These are phyloP conservation scores for Temnothorax nylanderi DNA, from an alignment of 1,140 invertebrate species.

Conservation along the genomic window DNA sequence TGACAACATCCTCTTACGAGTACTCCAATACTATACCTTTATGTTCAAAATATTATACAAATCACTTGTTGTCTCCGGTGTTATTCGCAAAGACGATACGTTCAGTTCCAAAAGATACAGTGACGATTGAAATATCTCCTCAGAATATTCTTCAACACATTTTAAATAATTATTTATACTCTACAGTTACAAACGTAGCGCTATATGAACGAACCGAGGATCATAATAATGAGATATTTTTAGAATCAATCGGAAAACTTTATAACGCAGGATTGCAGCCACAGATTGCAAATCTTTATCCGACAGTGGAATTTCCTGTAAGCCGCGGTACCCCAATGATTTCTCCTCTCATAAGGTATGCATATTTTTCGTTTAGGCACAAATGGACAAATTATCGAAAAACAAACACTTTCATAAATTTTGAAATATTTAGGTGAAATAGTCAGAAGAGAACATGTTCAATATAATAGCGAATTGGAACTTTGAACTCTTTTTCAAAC, in stretches of 20 bases:
- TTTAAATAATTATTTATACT: constrained; percentile 86
- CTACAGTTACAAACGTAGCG: constrained; percentile 89
- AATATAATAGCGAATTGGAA: too few species aligned
- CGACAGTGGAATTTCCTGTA: constrained; percentile 89
- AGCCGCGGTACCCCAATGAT: constrained; percentile 86
- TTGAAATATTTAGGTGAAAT: too few species aligned
- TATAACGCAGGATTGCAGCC: constrained; percentile 89
- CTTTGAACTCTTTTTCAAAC: too few species aligned
- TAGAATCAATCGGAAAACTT: constrained; percentile 91
- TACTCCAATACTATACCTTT: constrained; percentile 90
- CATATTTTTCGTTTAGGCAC: background rate
- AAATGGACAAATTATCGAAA: too few species aligned
- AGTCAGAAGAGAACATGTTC: too few species aligned
- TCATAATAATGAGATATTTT: constrained; percentile 90
- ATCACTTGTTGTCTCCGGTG: constrained; percentile 94
- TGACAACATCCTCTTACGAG: constrained; percentile 93
- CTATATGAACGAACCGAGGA: constrained; percentile 91
- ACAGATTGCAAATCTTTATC: constrained; percentile 87
- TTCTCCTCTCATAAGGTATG: constrained; percentile 85
- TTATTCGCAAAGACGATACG: constrained; percentile 93
- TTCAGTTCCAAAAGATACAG: constrained; percentile 91
- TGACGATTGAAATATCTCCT: constrained; percentile 93
- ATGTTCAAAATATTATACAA: constrained; percentile 96
- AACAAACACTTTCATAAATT: too few species aligned
- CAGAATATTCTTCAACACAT: constrained; percentile 91